These are phyloP conservation scores for Drosophila atripex DNA, from an alignment of 2,888 invertebrate genomes.

Conservation along the genomic window DNA sequence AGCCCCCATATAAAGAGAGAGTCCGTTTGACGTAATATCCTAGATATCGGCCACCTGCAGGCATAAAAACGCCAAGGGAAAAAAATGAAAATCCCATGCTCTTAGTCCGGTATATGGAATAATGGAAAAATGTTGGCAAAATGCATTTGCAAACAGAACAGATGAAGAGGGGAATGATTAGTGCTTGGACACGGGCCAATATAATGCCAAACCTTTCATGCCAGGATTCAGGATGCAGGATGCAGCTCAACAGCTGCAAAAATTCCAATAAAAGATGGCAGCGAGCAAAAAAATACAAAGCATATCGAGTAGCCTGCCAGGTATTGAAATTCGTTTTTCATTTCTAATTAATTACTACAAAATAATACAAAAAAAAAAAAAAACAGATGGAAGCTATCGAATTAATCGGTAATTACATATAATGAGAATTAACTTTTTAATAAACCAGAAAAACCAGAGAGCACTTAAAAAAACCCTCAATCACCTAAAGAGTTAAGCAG, in stretches of 20 bases:
- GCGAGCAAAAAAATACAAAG: neutral
- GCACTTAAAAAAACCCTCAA: no score
- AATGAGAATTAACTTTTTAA: neutral
- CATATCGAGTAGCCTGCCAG: neutral
- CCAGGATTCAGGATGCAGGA: neutral
- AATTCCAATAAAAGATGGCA: neutral
- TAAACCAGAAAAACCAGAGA: no score
- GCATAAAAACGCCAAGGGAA: no score
- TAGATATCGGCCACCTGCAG: no score
- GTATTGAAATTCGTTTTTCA: neutral
- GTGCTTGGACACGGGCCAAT: slow-evolving; percentile 1
- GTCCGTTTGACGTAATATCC: no score
- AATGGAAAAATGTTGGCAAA: neutral
- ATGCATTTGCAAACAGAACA: no score
- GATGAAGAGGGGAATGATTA: neutral
- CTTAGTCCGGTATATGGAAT: neutral
- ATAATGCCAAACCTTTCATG: slow-evolving; percentile 1
- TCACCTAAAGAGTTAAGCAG: no score
- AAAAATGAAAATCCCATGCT: no score
- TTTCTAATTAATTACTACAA: neutral
- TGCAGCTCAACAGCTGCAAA: neutral
- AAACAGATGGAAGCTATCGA: no score
- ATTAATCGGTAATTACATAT: neutral
- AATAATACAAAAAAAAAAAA: no score
- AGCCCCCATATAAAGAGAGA: no score